These are phyloP conservation scores for Bembecia ichneumoniformis DNA, from an alignment of 2,888 invertebrate genomes.

Conservation along the genomic window DNA sequence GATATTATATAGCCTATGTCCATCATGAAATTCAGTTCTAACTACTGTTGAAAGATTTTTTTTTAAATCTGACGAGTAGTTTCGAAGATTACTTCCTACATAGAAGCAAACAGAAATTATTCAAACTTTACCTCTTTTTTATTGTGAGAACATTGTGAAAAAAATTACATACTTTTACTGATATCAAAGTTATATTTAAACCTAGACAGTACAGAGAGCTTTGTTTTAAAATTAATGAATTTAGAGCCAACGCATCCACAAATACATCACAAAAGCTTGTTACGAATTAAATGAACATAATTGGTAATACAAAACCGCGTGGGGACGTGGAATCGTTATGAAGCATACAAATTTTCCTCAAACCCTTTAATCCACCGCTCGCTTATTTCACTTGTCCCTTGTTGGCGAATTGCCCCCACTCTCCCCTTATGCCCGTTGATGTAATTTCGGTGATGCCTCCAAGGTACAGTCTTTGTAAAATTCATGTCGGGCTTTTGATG, in stretches of 20 bases:
- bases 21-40: no score
- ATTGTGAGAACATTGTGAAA: no score
- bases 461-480: slow-evolving; percentile 36
- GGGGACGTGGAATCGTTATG: slow-evolving; percentile 47
- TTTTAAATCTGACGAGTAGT: no score
- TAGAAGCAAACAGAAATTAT: no score
- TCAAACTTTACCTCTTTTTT: no score
- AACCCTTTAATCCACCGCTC: slow-evolving; percentile 67
- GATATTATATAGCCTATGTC: no score
- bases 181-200: no score
- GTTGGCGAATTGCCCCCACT: slow-evolving; percentile 40
- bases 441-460: slow-evolving; percentile 53
- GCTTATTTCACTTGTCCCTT: slow-evolving; percentile 70
- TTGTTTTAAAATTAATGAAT: slow-evolving; percentile 11
- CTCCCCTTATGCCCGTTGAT: slow-evolving; percentile 41
- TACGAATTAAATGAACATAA: slow-evolving; percentile 58
- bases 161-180: no score
- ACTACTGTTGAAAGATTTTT: no score
- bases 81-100: no score
- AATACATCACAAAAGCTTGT: slow-evolving; percentile 33
- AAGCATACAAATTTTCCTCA: slow-evolving; percentile 64
- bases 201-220: background rate
- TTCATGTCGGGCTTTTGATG: slow-evolving; percentile 46
- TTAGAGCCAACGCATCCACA: slow-evolving; percentile 18
- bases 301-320: slow-evolving; percentile 68